Base-by-base conservation (phyloP, 2,888 invertebrate genomes). In the Euproctis similis region DNA sequence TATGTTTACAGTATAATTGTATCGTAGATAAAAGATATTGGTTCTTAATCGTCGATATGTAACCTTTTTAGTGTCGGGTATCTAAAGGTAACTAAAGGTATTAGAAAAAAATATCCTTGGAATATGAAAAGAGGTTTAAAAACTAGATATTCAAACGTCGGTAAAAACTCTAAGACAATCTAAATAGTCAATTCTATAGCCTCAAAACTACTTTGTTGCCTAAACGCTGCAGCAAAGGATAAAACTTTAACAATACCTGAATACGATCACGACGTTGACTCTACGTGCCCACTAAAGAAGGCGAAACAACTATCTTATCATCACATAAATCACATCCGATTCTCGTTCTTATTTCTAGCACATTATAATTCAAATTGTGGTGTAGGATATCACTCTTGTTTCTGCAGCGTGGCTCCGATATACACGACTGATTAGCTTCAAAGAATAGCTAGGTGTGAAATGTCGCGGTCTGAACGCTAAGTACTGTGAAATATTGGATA, bases 391-490 rank as follows among this genome's bases (percentile, higher is more conserved):
- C 12, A 36, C 20, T 19, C 33, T 28, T 33, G 28, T 17, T 33
- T 31, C 1, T 5, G 1, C 9, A 14, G 34, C 24, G 8, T 25
- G 22, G 30, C 23, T 24, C n/a, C n/a, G 39, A 41, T 42, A 39
- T 45, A 48, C 36, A 21, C 31, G 19, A 40, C 28, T 33, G 52
- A 53, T 48, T 42, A 39, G 24, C 22, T 36, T 26, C 28, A 31
- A 43, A 27, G 24, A 39, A 34, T 39, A 44, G 33, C 34, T 43
- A 59, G 54, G 63, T 65, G 66, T 53, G 57, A 59, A 65, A 61
- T 60, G 46, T 62, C 53, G 44, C 51, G 41, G 43, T 36, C 36
- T 36, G 30, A 43, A 34, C 47, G 55, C 53, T 64, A 65, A 62
- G 51, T 36, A 32, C 52, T 49, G 67, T 54, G 51, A 64, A 70